Percentiles rank a stretch among this genome's conserved stretches.
These are phyloP conservation scores for Phymastichus coffea DNA, from an alignment of 1,140 invertebrate species.

Conservation along the genomic window DNA sequence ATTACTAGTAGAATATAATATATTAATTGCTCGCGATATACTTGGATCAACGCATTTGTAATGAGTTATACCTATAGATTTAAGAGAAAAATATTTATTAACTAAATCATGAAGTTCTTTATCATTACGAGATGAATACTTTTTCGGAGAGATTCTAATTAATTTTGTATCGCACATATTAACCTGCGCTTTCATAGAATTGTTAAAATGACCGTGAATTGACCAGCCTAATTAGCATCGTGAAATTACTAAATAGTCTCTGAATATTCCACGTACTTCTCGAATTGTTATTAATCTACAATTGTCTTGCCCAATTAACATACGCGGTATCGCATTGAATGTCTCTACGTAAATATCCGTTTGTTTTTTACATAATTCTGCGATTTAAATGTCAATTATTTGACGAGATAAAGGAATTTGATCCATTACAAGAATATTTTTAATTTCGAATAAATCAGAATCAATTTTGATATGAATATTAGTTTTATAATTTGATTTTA, in stretches of 20 bases:
- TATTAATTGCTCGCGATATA: neutral
- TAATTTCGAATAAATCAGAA: neutral
- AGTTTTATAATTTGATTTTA: neutral
- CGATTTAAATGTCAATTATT: neutral
- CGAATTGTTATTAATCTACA: neutral
- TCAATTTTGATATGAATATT: neutral
- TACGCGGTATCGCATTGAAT: neutral
- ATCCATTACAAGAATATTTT: neutral
- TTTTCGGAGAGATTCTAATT: no score
- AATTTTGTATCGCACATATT: neutral
- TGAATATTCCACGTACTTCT: neutral
- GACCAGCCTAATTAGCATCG: neutral
- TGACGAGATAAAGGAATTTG: neutral
- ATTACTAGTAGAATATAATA: neutral
- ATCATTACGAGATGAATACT: neutral
- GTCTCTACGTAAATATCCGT: neutral
- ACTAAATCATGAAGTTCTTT: neutral
- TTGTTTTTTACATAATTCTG: neutral
- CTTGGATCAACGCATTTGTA: neutral
- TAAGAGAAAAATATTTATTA: neutral
- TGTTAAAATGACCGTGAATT: neutral
- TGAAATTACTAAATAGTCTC: neutral
- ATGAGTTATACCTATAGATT: neutral
- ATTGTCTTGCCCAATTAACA: constrained; percentile 2
- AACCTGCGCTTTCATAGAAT: neutral